Conservation (phyloP, 2,888 invertebrate species). For the Pteria penguin region DNA sequence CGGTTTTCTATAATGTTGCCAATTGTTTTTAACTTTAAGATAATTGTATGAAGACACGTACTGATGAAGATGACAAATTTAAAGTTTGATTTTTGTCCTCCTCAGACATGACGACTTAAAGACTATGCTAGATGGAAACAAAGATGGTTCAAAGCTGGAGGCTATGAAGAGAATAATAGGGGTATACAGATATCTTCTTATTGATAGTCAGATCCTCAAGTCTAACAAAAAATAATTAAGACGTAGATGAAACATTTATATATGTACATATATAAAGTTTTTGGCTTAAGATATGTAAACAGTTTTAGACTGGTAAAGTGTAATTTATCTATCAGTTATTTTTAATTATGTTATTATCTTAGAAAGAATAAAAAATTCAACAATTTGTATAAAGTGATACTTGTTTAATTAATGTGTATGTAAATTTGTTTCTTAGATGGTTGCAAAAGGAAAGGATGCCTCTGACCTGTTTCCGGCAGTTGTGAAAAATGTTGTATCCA, state of each 20-base stretch:
- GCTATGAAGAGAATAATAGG: constrained; percentile 99
- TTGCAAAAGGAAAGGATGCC: constrained; percentile 98
- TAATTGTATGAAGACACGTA: background rate
- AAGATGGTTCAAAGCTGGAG: constrained; percentile 97
- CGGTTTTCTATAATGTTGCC: no score
- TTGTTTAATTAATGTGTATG: constrained; percentile 23
- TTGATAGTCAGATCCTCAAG: no score
- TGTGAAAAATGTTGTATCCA: constrained; percentile 99
- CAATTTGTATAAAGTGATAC: constrained; percentile 17
- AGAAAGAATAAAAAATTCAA: background rate
- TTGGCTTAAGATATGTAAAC: no score
- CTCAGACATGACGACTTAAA: constrained; percentile 93
- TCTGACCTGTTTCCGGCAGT: constrained; percentile 98
- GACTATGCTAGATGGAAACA: constrained; percentile 98
- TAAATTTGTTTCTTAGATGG: constrained; percentile 90
- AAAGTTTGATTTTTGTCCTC: constrained; percentile 36
- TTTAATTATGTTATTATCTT: no score
- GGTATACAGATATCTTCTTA: constrained; percentile 62
- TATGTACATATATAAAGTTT: no score
- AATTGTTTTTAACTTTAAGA: background rate
- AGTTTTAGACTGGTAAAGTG: no score
- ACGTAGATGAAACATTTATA: no score
- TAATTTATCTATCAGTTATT: no score
- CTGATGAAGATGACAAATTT: background rate
- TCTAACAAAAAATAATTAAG: no score